A percentile compares a stretch with the other conserved stretches of the same genome.
Conservation (phyloP, 2,113 vertebrate species). For the Urocolius indicus region DNA sequence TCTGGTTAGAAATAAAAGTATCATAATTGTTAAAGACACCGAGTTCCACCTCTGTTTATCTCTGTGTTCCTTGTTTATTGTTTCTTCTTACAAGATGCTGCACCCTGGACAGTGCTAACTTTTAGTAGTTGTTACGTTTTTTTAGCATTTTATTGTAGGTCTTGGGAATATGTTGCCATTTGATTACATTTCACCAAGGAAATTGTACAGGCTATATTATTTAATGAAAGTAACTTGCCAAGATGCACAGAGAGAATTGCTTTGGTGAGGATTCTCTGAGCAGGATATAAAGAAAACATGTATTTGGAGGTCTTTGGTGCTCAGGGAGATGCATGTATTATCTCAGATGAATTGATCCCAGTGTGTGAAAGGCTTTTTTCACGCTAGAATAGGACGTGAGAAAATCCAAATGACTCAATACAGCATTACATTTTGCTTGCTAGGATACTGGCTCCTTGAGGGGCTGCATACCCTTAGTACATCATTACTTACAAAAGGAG, state of each 20-base stretch:
- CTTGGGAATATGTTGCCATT: neutral
- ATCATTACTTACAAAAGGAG: neutral
- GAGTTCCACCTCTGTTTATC: neutral
- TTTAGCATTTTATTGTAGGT: neutral
- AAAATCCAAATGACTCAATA: neutral
- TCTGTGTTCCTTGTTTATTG: neutral
- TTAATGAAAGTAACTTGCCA: neutral
- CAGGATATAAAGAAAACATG: neutral
- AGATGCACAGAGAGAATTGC: neutral
- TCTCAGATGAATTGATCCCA: slow-evolving; percentile 25
- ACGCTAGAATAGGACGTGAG: neutral
- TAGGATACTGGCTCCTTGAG: neutral
- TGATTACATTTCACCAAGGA: neutral
- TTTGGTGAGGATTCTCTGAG: neutral
- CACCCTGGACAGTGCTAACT: neutral
- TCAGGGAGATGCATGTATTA: neutral
- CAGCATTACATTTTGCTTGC: neutral
- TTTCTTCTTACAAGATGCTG: neutral
- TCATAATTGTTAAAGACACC: neutral
- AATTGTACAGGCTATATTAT: neutral
- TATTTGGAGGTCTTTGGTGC: neutral
- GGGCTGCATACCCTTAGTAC: neutral
- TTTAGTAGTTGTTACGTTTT: neutral
- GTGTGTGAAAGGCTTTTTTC: neutral
- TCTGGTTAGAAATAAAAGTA: neutral